Evolutionary conservation across 2,888 invertebrate species (phyloP), one percentile per base, ranked within the genome.

Genomic region (Tenodera sinensis): DNA sequence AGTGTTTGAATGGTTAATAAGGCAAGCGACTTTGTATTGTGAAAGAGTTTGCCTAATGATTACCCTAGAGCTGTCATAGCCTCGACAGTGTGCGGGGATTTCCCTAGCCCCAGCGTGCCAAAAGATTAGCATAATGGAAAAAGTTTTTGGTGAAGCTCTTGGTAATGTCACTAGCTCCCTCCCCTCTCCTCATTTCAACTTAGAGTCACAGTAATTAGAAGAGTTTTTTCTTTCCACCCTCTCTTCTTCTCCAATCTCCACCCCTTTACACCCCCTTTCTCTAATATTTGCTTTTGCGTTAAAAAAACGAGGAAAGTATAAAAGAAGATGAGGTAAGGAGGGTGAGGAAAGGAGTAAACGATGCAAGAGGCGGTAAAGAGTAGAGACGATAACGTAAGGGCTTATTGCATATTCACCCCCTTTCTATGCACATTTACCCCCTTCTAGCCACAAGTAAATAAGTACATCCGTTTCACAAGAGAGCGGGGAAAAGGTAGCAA

Each of bases 91-190:
- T 83, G 30, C 42, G 83, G 28, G 89, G 88, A 89, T 88, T 85
- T 88, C 85, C 54, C 54, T 71, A 71, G 54, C 20, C 54, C 54
- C 85, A 84, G 28, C 83, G 85, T 86, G 89, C 90, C 87, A 86
- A 89, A 90, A 90, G 89, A 90, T 90, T 90, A 90, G 88, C 90
- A 90, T 90, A 90, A 90, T 90, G 90, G 90, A 90, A 90, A 90
- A 90, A 90, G 90, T 90, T 90, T 90, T 87, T 54, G 89, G 89
- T 90, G 54, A 71, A 71, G 54, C 54, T 88, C 89, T 90, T 88
- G 85, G 86, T 87, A 85, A 88, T 89, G 90, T 90, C 90, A 90
- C 89, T 90, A 90, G 71, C 81, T 42, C 83, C 84, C 85, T 28
- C 30, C 30, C 87, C 30, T 34, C 83, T 83, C 88, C 90, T 85